phyloP scores from a whole-genome alignment of 53 echinoderm and acorn worm genomes.

The Temnopleurus reevesii region DNA sequence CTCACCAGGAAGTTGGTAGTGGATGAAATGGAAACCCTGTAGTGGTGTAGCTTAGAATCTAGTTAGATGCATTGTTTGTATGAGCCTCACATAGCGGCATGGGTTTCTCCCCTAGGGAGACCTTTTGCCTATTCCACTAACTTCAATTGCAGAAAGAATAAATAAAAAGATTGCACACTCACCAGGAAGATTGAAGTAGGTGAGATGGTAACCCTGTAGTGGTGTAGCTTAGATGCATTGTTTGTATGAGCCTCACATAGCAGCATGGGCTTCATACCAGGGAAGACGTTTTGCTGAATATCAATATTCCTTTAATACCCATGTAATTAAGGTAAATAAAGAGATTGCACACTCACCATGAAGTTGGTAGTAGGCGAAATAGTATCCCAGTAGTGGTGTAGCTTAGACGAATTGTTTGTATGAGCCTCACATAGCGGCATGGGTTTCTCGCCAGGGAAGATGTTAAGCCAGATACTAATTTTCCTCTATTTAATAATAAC shows the following conservation, averaged over 20 bases:
- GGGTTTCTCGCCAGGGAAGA: conserved; percentile 87
- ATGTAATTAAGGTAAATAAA: conserved; percentile 37
- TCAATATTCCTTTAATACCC: too few relatives aligned
- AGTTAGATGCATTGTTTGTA: conserved; percentile 89
- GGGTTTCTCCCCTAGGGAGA: conserved; percentile 86
- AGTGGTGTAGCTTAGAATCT: conserved; percentile 85
- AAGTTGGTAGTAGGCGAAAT: conserved; percentile 88
- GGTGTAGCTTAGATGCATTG: conserved; percentile 81
- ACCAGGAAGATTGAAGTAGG: conserved; percentile 87
- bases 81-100: conserved; percentile 76
- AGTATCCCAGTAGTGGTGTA: conserved; percentile 87
- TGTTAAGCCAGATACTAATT: conserved; percentile 87
- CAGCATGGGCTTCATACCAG: conserved; percentile 77
- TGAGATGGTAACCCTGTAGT: conserved; percentile 85
- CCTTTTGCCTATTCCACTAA: conserved; percentile 90
- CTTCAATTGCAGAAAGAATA: too few relatives aligned
- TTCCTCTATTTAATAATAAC: conserved; percentile 78
- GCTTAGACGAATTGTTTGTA: conserved; percentile 81
- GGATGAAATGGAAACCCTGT: conserved; percentile 75
- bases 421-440: conserved; percentile 76
- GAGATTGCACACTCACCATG: conserved; percentile 59
- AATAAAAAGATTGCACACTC: too few relatives aligned
- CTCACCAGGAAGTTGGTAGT: neutral
- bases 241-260: conserved; percentile 83
- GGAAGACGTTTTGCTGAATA: conserved; percentile 91